Conservation (phyloP, 2,888 invertebrate genomes). For the Sphaerophoria taeniata region DNA sequence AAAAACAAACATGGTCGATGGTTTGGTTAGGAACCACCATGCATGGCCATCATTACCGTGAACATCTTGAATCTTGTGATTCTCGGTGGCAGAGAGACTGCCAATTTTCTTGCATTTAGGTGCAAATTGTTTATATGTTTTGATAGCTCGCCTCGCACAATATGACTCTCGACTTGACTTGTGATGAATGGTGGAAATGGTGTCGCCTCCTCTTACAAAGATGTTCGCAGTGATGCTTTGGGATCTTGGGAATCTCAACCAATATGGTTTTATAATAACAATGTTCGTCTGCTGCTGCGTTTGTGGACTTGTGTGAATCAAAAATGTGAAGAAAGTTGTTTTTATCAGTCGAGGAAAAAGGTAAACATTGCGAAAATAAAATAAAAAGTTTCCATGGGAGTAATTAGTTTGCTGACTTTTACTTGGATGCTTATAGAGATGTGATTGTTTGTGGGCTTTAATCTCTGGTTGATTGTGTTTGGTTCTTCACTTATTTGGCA, state of each 20-base stretch:
- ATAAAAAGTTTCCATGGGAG: conserved; percentile 40
- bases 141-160: conserved; percentile 21
- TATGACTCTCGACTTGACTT: conserved; percentile 4
- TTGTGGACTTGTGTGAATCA: conserved; percentile 3
- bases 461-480: conserved; percentile 43
- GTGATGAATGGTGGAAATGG: conserved; percentile 63
- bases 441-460: conserved; percentile 27
- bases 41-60: background rate
- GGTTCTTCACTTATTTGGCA: no score
- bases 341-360: background rate
- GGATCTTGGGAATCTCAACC: conserved; percentile 49
- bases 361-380: background rate
- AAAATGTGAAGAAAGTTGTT: conserved; percentile 67
- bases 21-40: background rate
- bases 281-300: background rate
- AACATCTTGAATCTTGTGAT: conserved; percentile 19
- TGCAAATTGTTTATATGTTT: conserved; percentile 59
- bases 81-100: conserved; percentile 12
- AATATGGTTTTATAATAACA: conserved; percentile 47
- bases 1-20: background rate
- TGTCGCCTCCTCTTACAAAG: conserved; percentile 17
- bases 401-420: conserved; percentile 46
- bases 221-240: conserved; percentile 1
- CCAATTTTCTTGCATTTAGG: conserved; percentile 46
- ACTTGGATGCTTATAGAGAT: conserved; percentile 1